Conservation (phyloP, 2,888 invertebrate species). For the Phalera bucephala region DNA sequence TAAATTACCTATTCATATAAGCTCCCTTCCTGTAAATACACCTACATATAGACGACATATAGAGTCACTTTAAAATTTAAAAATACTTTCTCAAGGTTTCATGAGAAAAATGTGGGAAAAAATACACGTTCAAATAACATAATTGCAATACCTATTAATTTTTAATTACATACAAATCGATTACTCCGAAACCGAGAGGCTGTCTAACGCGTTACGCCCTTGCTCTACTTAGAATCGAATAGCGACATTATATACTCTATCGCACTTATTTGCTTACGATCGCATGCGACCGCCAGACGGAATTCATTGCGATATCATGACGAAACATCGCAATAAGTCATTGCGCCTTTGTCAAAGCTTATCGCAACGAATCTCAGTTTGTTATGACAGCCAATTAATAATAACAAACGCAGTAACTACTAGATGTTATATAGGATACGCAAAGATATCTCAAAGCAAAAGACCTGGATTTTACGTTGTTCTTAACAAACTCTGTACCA, state of each 20-base stretch:
- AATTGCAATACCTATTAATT: neutral
- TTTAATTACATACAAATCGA: neutral
- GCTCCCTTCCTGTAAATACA: no score
- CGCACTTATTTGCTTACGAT: neutral
- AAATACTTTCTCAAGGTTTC: no score
- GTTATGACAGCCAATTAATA: no score
- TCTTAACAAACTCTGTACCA: no score
- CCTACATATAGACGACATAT: no score
- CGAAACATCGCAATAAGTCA: slow-evolving; percentile 26
- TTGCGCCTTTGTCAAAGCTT: slow-evolving; percentile 28
- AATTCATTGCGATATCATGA: slow-evolving; percentile 12
- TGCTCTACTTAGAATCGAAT: neutral
- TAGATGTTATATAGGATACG: no score
- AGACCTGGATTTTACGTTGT: no score
- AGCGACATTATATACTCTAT: neutral
- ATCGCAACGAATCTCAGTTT: slow-evolving; percentile 23
- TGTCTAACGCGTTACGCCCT: neutral
- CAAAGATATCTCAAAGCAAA: no score
- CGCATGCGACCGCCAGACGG: neutral
- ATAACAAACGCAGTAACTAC: no score
- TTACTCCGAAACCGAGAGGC: neutral
- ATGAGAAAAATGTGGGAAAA: no score
- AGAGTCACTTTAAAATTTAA: no score
- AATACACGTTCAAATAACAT: neutral
- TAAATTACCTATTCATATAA: no score